A percentile compares a stretch with the other conserved stretches of the same genome.
These are phyloP conservation scores for Siniperca chuatsi DNA, from an alignment of 2,113 vertebrate genomes.

Conservation along the genomic window DNA sequence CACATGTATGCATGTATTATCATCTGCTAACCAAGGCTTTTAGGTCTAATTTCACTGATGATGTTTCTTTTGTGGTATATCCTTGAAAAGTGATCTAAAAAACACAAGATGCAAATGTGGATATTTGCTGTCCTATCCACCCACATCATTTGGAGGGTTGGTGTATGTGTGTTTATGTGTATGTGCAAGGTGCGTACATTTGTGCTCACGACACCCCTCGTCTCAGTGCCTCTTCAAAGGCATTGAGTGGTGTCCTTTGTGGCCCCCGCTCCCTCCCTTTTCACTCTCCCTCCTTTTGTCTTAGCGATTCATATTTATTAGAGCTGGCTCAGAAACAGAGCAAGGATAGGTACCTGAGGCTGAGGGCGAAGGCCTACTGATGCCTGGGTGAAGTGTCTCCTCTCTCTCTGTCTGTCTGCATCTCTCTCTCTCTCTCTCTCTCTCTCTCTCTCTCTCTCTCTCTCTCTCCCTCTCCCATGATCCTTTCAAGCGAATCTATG, in stretches of 20 bases:
- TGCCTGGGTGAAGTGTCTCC: constrained; percentile 81
- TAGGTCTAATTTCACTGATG: constrained; percentile 65
- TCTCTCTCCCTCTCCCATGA: constrained; percentile 51
- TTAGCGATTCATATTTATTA: constrained; percentile 88
- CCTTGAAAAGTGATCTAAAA: constrained; percentile 63
- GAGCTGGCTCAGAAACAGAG: constrained; percentile 82
- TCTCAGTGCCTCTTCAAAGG: constrained; percentile 84
- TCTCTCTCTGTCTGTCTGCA: constrained; percentile 50
- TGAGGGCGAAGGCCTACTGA: constrained; percentile 78
- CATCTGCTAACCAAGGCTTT: constrained; percentile 64
- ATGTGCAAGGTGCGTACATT: constrained; percentile 60
- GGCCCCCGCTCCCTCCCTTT: constrained; percentile 70
- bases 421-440: constrained; percentile 42
- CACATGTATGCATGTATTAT: constrained; percentile 58
- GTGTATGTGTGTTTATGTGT: constrained; percentile 35
- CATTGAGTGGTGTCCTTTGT: constrained; percentile 83
- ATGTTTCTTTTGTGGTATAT: constrained; percentile 71
- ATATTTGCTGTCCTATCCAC: constrained; percentile 63
- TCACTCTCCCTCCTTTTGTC: constrained; percentile 83
- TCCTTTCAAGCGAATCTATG: constrained; percentile 84
- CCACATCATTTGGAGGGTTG: constrained; percentile 64
- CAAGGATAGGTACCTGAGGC: constrained; percentile 80
- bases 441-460: constrained; percentile 43
- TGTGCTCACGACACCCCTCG: constrained; percentile 73
- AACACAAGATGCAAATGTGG: constrained; percentile 76